Conservation (phyloP, 2,113 vertebrate genomes). For the Puma concolor region DNA sequence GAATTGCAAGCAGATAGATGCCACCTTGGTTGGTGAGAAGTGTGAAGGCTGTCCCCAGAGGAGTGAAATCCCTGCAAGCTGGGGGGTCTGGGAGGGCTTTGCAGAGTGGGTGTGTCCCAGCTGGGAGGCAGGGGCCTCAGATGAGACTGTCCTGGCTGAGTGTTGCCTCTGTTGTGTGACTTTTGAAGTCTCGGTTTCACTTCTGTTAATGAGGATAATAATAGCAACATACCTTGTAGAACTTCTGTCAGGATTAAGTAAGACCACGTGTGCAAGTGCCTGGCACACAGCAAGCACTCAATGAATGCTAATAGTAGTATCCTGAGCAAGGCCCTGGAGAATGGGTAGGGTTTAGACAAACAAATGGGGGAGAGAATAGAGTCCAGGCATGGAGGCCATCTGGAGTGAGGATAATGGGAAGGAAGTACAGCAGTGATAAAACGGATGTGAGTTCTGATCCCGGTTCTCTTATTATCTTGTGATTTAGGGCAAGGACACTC, state of each 20-base stretch:
- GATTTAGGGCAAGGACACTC: neutral
- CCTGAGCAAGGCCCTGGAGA: neutral
- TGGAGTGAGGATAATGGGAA: neutral
- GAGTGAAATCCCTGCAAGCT: neutral
- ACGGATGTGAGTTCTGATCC: neutral
- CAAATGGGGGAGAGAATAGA: neutral
- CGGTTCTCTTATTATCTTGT: neutral
- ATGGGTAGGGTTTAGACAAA: neutral
- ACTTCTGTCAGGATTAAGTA: neutral
- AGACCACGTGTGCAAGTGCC: neutral
- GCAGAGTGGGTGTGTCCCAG: no score
- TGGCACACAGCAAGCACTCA: neutral
- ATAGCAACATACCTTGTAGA: neutral
- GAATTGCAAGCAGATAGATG: neutral
- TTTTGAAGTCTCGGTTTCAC: slow-evolving; percentile 22
- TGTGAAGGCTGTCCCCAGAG: neutral
- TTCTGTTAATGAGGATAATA: neutral
- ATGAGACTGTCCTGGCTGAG: neutral
- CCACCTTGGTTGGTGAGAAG: neutral
- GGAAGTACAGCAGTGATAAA: neutral
- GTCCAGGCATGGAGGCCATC: neutral
- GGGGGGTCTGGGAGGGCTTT: neutral
- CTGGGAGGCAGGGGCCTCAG: neutral
- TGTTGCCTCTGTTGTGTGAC: neutral
- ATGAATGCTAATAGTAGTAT: neutral